These are phyloP conservation scores for Episyrphus balteatus DNA, from an alignment of 1,140 invertebrate species.

Conservation along the genomic window DNA sequence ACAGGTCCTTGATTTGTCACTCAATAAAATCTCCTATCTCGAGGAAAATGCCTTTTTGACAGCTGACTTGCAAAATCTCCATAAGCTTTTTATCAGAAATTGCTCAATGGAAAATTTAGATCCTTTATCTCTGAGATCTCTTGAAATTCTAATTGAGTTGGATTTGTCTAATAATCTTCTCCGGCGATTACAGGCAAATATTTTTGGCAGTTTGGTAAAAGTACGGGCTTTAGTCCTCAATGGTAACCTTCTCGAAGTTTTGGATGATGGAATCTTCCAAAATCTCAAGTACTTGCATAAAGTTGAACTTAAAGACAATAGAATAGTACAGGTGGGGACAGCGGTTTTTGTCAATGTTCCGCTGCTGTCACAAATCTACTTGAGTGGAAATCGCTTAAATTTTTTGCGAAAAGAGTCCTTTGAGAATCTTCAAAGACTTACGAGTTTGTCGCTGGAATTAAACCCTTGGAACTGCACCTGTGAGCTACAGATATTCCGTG, in stretches of 20 bases:
- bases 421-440: slow-evolving; percentile 46
- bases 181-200: slow-evolving; percentile 49
- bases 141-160: slow-evolving; percentile 70
- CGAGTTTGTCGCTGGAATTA: slow-evolving; percentile 58
- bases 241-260: slow-evolving; percentile 53
- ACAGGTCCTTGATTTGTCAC: slow-evolving; percentile 62
- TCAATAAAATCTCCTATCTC: slow-evolving; percentile 55
- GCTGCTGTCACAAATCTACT: slow-evolving; percentile 51
- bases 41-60: slow-evolving; percentile 51
- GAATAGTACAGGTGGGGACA: slow-evolving; percentile 52
- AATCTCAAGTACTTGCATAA: slow-evolving; percentile 61
- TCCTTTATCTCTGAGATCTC: slow-evolving; percentile 55
- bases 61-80: slow-evolving; percentile 60
- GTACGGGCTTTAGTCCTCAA: slow-evolving; percentile 57
- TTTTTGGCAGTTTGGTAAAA: slow-evolving; percentile 56
- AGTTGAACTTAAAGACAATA: slow-evolving; percentile 62
- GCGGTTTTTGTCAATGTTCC: slow-evolving; percentile 58
- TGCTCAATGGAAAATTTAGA: slow-evolving; percentile 56
- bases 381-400: slow-evolving; percentile 62
- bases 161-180: slow-evolving; percentile 70
- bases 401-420: slow-evolving; percentile 47
- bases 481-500: slow-evolving; percentile 59
- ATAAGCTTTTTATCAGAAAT: slow-evolving; percentile 60
- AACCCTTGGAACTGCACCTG: slow-evolving; percentile 88
- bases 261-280: slow-evolving; percentile 61